Conservation (phyloP, 2,797 vertebrate species). For the Myotis vivesi region DNA sequence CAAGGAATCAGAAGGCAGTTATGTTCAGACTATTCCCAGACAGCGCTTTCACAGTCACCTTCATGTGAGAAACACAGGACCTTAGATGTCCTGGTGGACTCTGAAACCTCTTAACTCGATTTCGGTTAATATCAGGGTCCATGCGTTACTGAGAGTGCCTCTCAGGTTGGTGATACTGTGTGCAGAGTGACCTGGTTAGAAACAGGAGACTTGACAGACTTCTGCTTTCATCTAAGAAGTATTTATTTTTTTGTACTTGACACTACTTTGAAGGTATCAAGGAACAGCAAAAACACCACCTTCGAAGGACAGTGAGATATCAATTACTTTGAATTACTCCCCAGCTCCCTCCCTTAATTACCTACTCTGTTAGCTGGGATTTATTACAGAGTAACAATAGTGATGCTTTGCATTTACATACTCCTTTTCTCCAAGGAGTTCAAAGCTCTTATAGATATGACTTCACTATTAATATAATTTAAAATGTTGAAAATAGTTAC, state of each 20-base stretch:
- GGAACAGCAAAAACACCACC: constrained; percentile 52
- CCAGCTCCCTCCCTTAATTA: constrained; percentile 56
- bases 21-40: background rate
- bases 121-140: background rate
- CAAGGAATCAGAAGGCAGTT: background rate
- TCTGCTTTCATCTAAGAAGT: constrained; percentile 13
- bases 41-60: background rate
- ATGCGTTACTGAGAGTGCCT: background rate
- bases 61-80: background rate
- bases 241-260: constrained; percentile 57
- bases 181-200: background rate
- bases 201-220: background rate
- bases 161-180: background rate
- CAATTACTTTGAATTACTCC: constrained; percentile 71
- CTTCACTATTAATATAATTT: background rate
- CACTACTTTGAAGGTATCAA: constrained; percentile 34
- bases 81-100: background rate
- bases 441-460: background rate
- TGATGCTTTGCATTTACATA: constrained; percentile 42
- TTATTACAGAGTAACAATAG: constrained; percentile 41
- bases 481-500: constrained; percentile 1
- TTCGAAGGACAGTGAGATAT: constrained; percentile 48
- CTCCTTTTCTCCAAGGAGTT: constrained; percentile 24
- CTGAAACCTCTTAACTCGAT: background rate
- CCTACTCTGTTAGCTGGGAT: constrained; percentile 30